Evolutionary conservation across 2,888 invertebrate species (phyloP), one percentile per base, ranked within the genome.

Genomic region (Drosophila borealis): DNA sequence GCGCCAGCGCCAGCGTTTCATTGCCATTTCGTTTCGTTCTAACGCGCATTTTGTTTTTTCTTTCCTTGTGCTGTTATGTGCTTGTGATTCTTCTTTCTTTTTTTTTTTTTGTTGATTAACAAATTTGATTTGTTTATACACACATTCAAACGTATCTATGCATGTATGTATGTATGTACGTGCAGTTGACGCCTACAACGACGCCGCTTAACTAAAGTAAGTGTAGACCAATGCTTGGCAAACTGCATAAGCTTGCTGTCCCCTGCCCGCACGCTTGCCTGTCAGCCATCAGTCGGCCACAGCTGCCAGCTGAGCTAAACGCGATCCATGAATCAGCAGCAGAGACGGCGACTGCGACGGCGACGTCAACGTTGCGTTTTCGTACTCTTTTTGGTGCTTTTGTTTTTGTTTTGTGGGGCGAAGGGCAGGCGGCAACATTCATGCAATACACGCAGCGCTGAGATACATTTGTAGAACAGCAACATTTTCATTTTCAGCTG

Each of bases 251-350:
- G 53, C 48, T 44, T 60, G 60, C 41, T 29, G 33, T 49, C 33
- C 13, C 4, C 17, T 25, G 17, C 11, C 37, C n/a, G 29, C 42
- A 19, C 25, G 33, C 19, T 14, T 39, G 39, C 36, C 51, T 41
- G 49, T 36, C 36, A 13, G 21, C 44, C 13, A 14, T 33, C 41
- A 39, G 46, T 46, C 57, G 46, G 42, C 46, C 55, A 46, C 64
- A 74, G 60, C 60, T 68, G 78, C 57, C 72, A 74, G 68, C 75
- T 77, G 66, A 64, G 74, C 75, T 69, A 49, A 62, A 57, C 70
- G 59, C 37, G 51, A 57, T 55, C 64, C 57, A 76, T 67, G 78
- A 71, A 72, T 78, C 80, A 76, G 67, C 80, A 54, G 51, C 54
- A 45, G 48, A 8, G 29, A 29, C 65, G 37, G 60, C 57, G 37